Conservation (phyloP, 2,113 vertebrate genomes). For the Pteropus alecto region DNA sequence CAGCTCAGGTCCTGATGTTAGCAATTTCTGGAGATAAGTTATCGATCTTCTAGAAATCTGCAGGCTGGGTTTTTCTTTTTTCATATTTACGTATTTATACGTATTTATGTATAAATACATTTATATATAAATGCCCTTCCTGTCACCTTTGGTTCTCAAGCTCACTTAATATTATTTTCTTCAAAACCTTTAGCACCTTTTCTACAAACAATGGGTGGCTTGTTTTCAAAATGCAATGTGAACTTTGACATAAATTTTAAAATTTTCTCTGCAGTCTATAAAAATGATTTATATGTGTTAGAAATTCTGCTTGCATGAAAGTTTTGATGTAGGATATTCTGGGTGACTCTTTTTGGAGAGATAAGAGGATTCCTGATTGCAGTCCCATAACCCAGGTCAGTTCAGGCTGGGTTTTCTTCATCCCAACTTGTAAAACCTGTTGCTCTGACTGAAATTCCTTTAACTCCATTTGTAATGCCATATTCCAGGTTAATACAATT, state of each 20-base stretch:
- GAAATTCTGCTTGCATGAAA: neutral
- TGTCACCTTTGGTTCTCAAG: neutral
- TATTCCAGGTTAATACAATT: neutral
- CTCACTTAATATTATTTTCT: neutral
- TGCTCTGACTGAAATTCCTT: neutral
- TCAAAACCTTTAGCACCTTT: conserved; percentile 28
- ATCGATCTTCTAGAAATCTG: neutral
- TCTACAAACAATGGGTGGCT: conserved; percentile 38
- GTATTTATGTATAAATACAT: neutral
- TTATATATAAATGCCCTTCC: neutral
- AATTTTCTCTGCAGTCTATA: neutral
- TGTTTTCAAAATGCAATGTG: conserved; percentile 38
- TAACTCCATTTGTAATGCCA: neutral
- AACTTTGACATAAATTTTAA: conserved; percentile 6
- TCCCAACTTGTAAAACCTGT: neutral
- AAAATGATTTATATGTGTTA: conserved; percentile 37
- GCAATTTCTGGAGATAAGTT: neutral
- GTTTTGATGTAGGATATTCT: neutral
- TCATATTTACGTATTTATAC: conserved; percentile 5
- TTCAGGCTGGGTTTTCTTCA: neutral
- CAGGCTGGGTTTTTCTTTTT: neutral
- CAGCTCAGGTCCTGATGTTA: neutral
- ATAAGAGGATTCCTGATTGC: neutral
- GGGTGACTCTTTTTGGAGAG: conserved; percentile 14
- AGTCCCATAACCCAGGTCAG: neutral